Evolutionary conservation across 2,888 invertebrate species (phyloP), one percentile per base, ranked within the genome.

Genomic region (Cerceris ruficornis): DNA sequence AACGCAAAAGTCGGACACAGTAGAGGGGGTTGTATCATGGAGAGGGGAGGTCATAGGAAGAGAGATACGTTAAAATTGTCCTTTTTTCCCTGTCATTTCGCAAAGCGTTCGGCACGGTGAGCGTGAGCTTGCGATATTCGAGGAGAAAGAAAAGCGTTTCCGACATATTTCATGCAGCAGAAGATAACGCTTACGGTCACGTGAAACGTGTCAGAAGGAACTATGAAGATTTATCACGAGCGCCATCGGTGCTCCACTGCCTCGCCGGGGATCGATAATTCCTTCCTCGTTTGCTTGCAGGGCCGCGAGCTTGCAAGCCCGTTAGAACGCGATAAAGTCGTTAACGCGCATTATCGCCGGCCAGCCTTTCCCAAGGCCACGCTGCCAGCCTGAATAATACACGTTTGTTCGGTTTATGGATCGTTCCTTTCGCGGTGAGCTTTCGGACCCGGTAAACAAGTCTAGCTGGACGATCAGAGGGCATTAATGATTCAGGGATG

Each of bases 281-380:
- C 77, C 80, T 83, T 85, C 77, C 86, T 85, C 85, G 85, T 85
- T 85, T 85, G 83, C 86, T 81, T 54, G 84, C 81, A 65, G 69
- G 69, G 68, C 79, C 71, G 75, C 80, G 81, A 85, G 85, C 85
- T 85, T 85, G 85, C 85, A 83, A 82, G 80, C 85, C 78, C 80
- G 75, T 70, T 76, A 75, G 78, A 83, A 85, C 85, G 85, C 86
- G 85, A 85, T 85, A 85, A 85, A 85, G 85, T 85, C 85, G 85
- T 85, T 85, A 85, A 76, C 85, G 83, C 83, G 86, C 81, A 85
- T 85, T 85, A 85, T 85, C 85, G 83, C 75, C 73, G 82, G 59
- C 70, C 78, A 43, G 55, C 74, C 61, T 78, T 81, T 83, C 75
- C 84, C 83, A 85, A 85, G 85, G 83, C 85, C 85, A 64, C 61